Conservation (phyloP, 2,888 invertebrate genomes). For the Silvanus unidentatus region DNA sequence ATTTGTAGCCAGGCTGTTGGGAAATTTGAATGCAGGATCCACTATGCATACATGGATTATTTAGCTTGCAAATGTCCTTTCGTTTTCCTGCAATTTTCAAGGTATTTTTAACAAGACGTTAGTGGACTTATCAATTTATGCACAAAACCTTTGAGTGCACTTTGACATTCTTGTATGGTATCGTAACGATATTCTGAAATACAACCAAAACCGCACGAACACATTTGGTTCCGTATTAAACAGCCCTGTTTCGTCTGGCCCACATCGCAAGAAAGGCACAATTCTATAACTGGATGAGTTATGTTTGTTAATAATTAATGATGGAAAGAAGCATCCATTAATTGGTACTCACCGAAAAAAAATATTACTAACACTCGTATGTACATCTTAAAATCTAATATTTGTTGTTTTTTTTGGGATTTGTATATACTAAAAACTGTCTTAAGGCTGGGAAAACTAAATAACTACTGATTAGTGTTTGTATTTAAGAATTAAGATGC, state of each 20-base stretch:
- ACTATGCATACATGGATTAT: slow-evolving; percentile 58
- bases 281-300: slow-evolving; percentile 27
- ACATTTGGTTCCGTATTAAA: slow-evolving; percentile 55
- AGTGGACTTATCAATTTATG: slow-evolving; percentile 8
- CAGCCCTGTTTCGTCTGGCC: slow-evolving; percentile 58
- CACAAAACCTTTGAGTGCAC: slow-evolving; percentile 56
- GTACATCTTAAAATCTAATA: slow-evolving; percentile 17
- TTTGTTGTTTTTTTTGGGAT: background rate
- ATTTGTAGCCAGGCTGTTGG: slow-evolving; percentile 59
- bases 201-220: slow-evolving; percentile 63
- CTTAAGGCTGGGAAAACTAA: slow-evolving; percentile 15
- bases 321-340: slow-evolving; percentile 1
- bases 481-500: slow-evolving; percentile 16
- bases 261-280: slow-evolving; percentile 50
- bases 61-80: slow-evolving; percentile 59
- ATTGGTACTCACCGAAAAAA: slow-evolving; percentile 19
- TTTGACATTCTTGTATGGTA: slow-evolving; percentile 55
- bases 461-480: slow-evolving; percentile 13
- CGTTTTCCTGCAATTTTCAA: slow-evolving; percentile 40
- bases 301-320: background rate
- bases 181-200: slow-evolving; percentile 59
- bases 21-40: slow-evolving; percentile 63
- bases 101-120: background rate
- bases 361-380: slow-evolving; percentile 21
- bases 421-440: background rate